Percentiles rank a stretch among this genome's conserved stretches.
These are phyloP conservation scores for Lepisosteus oculatus DNA, from an alignment of 2,113 vertebrate species.

Conservation along the genomic window DNA sequence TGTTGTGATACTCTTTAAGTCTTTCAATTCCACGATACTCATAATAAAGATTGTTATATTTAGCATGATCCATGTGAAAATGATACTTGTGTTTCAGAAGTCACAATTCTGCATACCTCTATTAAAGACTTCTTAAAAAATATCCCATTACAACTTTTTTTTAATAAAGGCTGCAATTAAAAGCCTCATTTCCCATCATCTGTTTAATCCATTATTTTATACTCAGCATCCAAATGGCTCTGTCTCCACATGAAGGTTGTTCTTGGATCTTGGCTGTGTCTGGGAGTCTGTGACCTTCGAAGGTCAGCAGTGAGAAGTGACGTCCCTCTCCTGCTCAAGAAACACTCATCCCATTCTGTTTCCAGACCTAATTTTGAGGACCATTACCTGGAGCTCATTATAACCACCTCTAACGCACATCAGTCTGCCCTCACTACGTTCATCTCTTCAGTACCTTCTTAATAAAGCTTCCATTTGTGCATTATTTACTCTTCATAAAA, in stretches of 20 bases:
- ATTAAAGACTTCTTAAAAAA: too few relatives aligned
- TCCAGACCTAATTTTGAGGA: slow-evolving; percentile 41
- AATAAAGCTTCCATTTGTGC: too few relatives aligned
- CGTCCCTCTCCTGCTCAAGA: neutral
- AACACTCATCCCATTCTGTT: neutral
- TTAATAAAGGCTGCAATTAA: slow-evolving; percentile 61
- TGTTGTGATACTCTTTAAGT: too few relatives aligned
- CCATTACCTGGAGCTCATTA: slow-evolving; percentile 60
- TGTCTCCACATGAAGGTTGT: slow-evolving; percentile 8
- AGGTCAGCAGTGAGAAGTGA: slow-evolving; percentile 45
- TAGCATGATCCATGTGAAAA: too few relatives aligned
- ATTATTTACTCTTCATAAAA: too few relatives aligned
- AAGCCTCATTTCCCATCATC: slow-evolving; percentile 64
- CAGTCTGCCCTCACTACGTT: too few relatives aligned
- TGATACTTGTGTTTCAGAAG: too few relatives aligned
- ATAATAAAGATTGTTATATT: too few relatives aligned
- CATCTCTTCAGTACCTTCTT: too few relatives aligned
- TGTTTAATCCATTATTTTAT: slow-evolving; percentile 46
- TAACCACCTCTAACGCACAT: slow-evolving; percentile 5
- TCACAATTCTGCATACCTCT: too few relatives aligned
- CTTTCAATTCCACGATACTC: too few relatives aligned
- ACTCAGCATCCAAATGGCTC: slow-evolving; percentile 46
- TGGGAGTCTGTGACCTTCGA: slow-evolving; percentile 40
- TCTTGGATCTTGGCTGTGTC: slow-evolving; percentile 31
- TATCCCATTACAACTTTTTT: slow-evolving; percentile 33